Base-by-base conservation (phyloP, 2,113 vertebrate genomes). In the Oncorhynchus masou region DNA sequence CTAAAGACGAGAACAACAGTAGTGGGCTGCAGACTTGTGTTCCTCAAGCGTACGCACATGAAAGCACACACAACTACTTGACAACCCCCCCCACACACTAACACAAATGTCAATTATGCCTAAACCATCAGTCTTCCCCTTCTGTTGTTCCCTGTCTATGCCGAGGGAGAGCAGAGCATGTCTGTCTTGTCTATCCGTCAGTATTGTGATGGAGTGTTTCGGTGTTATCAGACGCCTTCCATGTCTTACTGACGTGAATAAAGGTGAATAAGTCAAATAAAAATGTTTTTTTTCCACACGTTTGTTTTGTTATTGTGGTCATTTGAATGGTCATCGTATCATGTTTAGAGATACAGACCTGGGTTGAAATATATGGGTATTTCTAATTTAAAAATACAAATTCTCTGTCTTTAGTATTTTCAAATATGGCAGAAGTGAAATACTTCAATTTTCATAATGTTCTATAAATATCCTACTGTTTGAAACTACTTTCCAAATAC, bases 1-100 rank as follows among this genome's bases (percentile, higher is more conserved):
- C 91, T 99, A 91, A 98, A 80, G 79, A 87, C 69, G 73, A 81
- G 45, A 31, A 67, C 64, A 57, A 34, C 48, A 9, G 9, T 5
- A 51, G n/a, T 64, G 57, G 45, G 69, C 79, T 71, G 45, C 72
- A 68, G 70, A 79, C 67, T 20, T 34, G 78, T 70, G 19, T 68
- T 70, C 71, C 71, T 74, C 65, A 77, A 54, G 24, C 73, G 60
- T 60, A 73, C 25, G 48, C 74, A 67, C 20, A 51, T 79, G 71
- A 15, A 69, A 2, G 29, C 60, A 60, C 31, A 15, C n/a, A 39
- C 25, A 45, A 65, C 65, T 57, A 59, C 67, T 59, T 15, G 15
- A 39, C 57, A 34, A 49, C 39, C 39, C 39, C 39, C 39, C 34
- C 5, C 29, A 48, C 4, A 74, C 3, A 13, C 48, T 9, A 34